phyloP scores from a whole-genome alignment of 2,113 vertebrate species.

The Rhombomys opimus region DNA sequence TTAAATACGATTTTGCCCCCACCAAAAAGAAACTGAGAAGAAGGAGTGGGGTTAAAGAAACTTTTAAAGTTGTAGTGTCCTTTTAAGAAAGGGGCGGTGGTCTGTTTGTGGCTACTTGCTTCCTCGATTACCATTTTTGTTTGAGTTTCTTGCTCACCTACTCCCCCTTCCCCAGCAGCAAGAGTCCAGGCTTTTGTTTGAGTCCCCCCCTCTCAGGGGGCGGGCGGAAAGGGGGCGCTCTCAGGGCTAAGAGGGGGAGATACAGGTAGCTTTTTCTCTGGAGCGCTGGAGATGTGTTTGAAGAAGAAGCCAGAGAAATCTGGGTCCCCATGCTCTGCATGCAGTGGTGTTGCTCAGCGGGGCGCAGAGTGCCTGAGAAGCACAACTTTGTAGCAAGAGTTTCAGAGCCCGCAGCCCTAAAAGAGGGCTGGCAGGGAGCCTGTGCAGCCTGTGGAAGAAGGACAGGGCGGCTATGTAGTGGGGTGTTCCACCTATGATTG shows the following conservation, averaged over 20 bases:
- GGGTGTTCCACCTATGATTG: conserved; percentile 10
- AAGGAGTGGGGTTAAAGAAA: conserved; percentile 84
- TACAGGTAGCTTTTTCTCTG: background rate
- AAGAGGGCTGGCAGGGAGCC: conserved; percentile 59
- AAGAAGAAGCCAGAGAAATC: background rate
- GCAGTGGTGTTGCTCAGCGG: conserved; percentile 55
- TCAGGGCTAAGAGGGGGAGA: background rate
- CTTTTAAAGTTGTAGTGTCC: conserved; percentile 88
- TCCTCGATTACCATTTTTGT: conserved; percentile 71
- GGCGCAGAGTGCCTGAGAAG: background rate
- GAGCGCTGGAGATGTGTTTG: background rate
- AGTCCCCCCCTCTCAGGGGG: background rate
- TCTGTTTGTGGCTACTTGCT: conserved; percentile 65
- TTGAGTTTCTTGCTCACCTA: conserved; percentile 76
- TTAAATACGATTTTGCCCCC: conserved; percentile 77
- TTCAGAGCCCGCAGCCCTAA: conserved; percentile 36
- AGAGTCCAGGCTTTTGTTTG: conserved; percentile 65
- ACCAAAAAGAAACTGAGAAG: conserved; percentile 48
- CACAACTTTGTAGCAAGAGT: conserved; percentile 66
- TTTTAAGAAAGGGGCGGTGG: conserved; percentile 69
- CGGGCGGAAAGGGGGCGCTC: background rate
- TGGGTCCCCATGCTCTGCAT: background rate
- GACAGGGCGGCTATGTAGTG: conserved; percentile 3
- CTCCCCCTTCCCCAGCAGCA: background rate
- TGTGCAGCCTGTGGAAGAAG: conserved; percentile 44